Base-by-base conservation (phyloP, 2,113 vertebrate genomes). In the Oryzias celebensis region DNA sequence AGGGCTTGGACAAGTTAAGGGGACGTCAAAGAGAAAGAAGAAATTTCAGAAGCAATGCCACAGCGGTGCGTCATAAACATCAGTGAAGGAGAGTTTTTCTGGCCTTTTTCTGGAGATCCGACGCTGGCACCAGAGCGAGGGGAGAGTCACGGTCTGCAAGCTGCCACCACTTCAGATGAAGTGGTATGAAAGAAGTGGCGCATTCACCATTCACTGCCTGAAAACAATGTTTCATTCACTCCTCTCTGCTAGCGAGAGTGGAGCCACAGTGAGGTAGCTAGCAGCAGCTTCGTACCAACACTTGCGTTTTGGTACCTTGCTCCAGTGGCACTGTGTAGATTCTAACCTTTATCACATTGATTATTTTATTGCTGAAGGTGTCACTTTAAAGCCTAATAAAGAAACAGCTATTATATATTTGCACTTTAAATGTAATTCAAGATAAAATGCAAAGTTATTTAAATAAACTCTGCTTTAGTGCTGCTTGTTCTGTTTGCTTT, bases 161-260 rank as follows among this genome's bases (percentile, higher is more conserved):
- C 82, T 87, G 88, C 81, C 73, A 71, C 78, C 83, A 84, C 86
- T 90, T 86, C 72, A 88, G 75, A 86, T 86, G 69, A 81, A 90
- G 88, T 85, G 86, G 83, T 61, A 80, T 78, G 77, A 82, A 80
- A 88, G 80, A 85, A 83, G 82, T 82, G 45, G 75, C 47, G 60
- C 85, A 90, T 88, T 88, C 83, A 81, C 80, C 78, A 88, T 85
- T 88, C 85, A 87, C 75, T 69, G 80, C 52, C 58, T 31, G 58
- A 64, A 77, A 76, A 90, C 88, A 86, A 85, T 76, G 83, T 78
- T 80, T 85, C 80, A 83, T 90, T 90, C 88, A 87, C 36, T 36
- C 13, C 44, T 58, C 75, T 77, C 58, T 58, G 44, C 18, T 15
- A 17, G 63, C 59, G 2, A 60, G 63, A 74, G 69, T 3, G 55